phyloP scores from a whole-genome alignment of 1,140 invertebrate genomes.

The Hydropsyche tenuis region DNA sequence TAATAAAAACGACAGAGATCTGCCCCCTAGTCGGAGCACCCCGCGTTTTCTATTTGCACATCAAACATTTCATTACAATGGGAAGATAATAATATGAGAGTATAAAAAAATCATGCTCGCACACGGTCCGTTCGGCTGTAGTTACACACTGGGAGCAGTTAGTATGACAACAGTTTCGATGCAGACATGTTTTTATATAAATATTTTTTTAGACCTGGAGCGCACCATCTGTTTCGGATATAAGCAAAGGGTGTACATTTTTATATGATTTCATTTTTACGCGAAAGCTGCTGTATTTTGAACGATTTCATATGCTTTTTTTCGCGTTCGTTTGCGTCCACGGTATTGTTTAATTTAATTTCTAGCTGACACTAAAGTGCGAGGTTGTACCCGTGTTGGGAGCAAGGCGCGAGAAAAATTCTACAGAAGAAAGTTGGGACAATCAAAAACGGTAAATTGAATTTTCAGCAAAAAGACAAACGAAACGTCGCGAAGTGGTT shows the following conservation, averaged over 20 bases:
- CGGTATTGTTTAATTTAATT: no score
- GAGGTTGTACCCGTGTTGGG: neutral
- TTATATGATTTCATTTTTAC: no score
- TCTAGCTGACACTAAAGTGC: no score
- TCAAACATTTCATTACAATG: slow-evolving; percentile 34
- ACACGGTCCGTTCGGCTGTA: neutral
- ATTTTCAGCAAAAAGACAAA: slow-evolving; percentile 1
- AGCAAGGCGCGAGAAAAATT: neutral
- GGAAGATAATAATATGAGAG: slow-evolving; percentile 18
- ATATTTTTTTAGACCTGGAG: neutral
- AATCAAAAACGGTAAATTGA: slow-evolving; percentile 22
- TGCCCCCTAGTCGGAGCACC: neutral
- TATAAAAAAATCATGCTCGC: slow-evolving; percentile 5
- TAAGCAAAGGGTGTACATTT: neutral
- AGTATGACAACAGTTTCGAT: slow-evolving; percentile 1
- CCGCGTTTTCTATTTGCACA: slow-evolving; percentile 15
- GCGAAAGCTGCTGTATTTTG: no score
- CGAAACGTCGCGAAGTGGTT: slow-evolving; percentile 3
- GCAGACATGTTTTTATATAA: slow-evolving; percentile 15
- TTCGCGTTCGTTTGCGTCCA: no score
- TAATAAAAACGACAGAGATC: neutral
- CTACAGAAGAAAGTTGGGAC: neutral
- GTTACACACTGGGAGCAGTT: neutral
- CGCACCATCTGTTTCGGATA: slow-evolving; percentile 8
- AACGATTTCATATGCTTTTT: no score